phyloP scores from a whole-genome alignment of 2,888 invertebrate genomes.

The Acanthosoma haemorrhoidale region DNA sequence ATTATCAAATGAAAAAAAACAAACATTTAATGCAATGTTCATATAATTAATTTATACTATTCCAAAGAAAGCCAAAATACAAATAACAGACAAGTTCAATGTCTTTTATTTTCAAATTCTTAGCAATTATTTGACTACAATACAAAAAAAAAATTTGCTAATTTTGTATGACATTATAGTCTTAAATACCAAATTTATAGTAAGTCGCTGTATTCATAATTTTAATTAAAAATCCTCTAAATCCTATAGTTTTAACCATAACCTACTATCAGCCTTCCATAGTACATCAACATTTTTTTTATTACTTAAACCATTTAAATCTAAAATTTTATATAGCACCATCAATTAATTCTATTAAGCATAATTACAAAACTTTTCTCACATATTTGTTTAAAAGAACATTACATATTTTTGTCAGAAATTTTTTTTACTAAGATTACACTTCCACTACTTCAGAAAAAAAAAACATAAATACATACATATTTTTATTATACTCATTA shows the following conservation, averaged over 20 bases:
- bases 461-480: background rate
- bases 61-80: no score
- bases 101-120: background rate
- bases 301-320: background rate
- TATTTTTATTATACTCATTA: background rate
- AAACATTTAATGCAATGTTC: no score
- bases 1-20: no score
- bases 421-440: no score
- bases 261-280: slow-evolving; percentile 9
- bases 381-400: background rate
- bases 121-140: background rate
- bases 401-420: background rate
- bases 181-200: background rate
- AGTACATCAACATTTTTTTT: background rate
- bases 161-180: background rate
- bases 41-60: no score
- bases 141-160: background rate
- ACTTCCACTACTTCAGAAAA: background rate
- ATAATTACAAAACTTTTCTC: background rate
- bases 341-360: background rate
- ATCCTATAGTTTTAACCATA: background rate
- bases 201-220: background rate
- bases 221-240: background rate
- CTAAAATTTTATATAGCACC: background rate
- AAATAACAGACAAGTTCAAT: background rate